A percentile compares a stretch with the other conserved stretches of the same genome.
Evolutionary conservation across 2,888 invertebrate species (phyloP).

Genomic region (Dynastes tityus): DNA sequence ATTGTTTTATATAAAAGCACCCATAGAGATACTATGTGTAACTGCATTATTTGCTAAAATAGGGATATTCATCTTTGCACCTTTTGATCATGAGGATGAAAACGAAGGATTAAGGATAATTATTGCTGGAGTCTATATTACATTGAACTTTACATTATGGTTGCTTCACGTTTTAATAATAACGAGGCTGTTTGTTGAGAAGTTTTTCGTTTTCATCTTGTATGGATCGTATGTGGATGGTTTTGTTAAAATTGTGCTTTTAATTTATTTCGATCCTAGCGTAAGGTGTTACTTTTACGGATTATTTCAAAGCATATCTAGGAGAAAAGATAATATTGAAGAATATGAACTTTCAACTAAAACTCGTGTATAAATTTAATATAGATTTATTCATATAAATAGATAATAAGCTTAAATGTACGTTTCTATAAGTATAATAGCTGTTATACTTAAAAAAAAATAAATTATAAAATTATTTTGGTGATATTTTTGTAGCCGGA

Average conservation of each 20-base stretch:
- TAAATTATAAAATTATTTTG: too few relatives aligned
- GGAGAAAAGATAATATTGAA: background rate
- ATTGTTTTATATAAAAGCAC: background rate
- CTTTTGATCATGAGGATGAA: conserved; percentile 17
- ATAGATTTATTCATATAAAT: too few relatives aligned
- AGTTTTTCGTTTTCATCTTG: background rate
- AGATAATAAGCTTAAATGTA: too few relatives aligned
- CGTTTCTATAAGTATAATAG: too few relatives aligned
- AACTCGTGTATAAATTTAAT: background rate
- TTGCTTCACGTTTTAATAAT: background rate
- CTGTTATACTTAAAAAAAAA: too few relatives aligned
- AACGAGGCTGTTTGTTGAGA: background rate
- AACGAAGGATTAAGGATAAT: conserved; percentile 14
- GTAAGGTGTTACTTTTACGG: conserved; percentile 11
- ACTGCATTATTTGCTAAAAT: conserved; percentile 9
- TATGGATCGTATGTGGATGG: conserved; percentile 9
- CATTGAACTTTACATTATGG: conserved; percentile 5
- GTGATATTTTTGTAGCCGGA: too few relatives aligned
- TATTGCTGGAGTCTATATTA: conserved; percentile 21
- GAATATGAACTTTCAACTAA: background rate
- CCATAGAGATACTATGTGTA: conserved; percentile 6
- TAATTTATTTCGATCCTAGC: conserved; percentile 18
- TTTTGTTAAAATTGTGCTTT: conserved; percentile 18
- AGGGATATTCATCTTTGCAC: background rate
- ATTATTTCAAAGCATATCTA: background rate